Conservation (phyloP, 2,888 invertebrate genomes). For the Ophion ventricosus region DNA sequence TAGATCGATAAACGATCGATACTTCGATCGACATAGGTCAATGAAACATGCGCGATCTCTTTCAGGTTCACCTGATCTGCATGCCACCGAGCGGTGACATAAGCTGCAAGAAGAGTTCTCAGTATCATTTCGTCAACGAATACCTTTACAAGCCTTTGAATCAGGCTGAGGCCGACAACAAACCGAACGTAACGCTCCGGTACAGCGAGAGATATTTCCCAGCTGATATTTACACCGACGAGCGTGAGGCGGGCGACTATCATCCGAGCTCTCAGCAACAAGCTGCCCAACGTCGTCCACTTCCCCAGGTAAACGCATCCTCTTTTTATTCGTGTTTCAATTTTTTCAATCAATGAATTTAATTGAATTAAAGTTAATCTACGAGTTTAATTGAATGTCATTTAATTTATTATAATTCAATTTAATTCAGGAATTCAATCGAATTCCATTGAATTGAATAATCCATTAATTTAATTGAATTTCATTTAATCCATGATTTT, state of each 20-base stretch:
- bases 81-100: constrained; percentile 96
- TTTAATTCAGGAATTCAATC: too few species aligned
- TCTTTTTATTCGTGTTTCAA: constrained; percentile 36
- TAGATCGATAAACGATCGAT: too few species aligned
- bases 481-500: background rate
- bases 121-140: constrained; percentile 96
- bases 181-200: constrained; percentile 90
- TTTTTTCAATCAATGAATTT: constrained; percentile 1
- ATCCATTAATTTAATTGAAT: too few species aligned
- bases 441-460: too few species aligned
- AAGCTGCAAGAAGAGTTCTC: constrained; percentile 94
- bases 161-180: constrained; percentile 91
- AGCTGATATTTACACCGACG: constrained; percentile 88
- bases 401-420: too few species aligned
- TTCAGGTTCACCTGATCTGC: constrained; percentile 94
- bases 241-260: constrained; percentile 79
- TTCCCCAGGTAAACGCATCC: constrained; percentile 69
- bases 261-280: constrained; percentile 76
- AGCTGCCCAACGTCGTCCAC: constrained; percentile 77
- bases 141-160: constrained; percentile 95
- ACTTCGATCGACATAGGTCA: too few species aligned
- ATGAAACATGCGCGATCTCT: background rate
- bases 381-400: background rate
- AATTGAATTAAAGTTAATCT: background rate
- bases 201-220: constrained; percentile 95